Evolutionary conservation across 2,113 vertebrate genomes (phyloP).

Genomic region (Nestor notabilis): DNA sequence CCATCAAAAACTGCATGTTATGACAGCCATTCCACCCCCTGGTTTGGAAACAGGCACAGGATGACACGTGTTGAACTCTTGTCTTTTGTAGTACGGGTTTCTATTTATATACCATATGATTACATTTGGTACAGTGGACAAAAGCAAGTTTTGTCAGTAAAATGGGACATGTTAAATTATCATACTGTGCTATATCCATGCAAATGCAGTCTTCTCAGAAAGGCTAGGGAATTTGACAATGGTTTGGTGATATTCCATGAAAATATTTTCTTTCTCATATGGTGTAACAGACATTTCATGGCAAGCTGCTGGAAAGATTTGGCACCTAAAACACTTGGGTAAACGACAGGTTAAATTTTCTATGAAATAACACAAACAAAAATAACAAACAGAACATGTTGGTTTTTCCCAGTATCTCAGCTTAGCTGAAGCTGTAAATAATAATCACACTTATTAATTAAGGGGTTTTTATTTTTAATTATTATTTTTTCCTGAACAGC

Average conservation of each 20-base stretch:
- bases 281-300: background rate
- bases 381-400: background rate
- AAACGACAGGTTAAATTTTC: background rate
- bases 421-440: background rate
- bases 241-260: background rate
- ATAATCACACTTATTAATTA: background rate
- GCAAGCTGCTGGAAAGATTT: background rate
- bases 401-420: background rate
- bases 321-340: background rate
- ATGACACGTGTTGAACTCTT: background rate
- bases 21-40: background rate
- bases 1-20: background rate
- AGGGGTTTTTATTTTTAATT: background rate
- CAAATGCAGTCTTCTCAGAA: background rate
- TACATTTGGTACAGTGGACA: background rate
- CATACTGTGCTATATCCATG: background rate
- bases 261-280: background rate
- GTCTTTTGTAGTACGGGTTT: background rate
- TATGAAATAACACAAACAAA: background rate
- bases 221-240: background rate
- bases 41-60: background rate
- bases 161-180: background rate
- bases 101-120: background rate
- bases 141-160: background rate
- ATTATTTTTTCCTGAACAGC: background rate